Evolutionary conservation across 1,140 invertebrate species (phyloP).

Genomic region (Rhopalosiphum maidis): DNA sequence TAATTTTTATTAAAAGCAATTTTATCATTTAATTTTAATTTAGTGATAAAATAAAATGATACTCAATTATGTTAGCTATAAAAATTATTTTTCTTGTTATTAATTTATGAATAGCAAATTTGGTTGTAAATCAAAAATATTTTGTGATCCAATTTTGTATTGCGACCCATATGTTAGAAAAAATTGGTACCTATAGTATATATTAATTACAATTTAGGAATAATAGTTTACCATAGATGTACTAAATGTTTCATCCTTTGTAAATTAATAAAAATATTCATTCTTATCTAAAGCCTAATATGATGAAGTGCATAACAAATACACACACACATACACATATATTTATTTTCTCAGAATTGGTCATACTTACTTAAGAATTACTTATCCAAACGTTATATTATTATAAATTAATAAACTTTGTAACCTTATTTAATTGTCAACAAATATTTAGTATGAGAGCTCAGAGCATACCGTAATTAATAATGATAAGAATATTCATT

Average conservation of each 20-base stretch:
- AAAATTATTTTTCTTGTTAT: too few relatives aligned
- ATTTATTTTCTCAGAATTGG: background rate
- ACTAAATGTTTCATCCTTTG: background rate
- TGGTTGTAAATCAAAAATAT: too few relatives aligned
- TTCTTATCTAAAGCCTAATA: background rate
- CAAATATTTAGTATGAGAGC: background rate
- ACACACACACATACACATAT: background rate
- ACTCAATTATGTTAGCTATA: too few relatives aligned
- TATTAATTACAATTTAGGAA: too few relatives aligned
- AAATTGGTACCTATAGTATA: too few relatives aligned
- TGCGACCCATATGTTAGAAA: too few relatives aligned
- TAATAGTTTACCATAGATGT: background rate
- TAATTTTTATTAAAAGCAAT: too few relatives aligned
- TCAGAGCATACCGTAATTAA: background rate
- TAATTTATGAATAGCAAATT: too few relatives aligned
- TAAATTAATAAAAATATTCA: background rate
- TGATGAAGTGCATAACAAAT: conserved; percentile 13
- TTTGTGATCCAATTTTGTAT: too few relatives aligned
- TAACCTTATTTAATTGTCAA: background rate
- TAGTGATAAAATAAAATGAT: too few relatives aligned
- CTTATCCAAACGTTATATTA: background rate
- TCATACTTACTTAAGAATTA: background rate
- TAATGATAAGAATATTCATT: background rate
- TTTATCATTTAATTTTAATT: too few relatives aligned
- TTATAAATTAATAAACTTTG: conserved; percentile 27